phyloP scores from a whole-genome alignment of 2,797 vertebrate genomes.

The Cygnus olor region DNA sequence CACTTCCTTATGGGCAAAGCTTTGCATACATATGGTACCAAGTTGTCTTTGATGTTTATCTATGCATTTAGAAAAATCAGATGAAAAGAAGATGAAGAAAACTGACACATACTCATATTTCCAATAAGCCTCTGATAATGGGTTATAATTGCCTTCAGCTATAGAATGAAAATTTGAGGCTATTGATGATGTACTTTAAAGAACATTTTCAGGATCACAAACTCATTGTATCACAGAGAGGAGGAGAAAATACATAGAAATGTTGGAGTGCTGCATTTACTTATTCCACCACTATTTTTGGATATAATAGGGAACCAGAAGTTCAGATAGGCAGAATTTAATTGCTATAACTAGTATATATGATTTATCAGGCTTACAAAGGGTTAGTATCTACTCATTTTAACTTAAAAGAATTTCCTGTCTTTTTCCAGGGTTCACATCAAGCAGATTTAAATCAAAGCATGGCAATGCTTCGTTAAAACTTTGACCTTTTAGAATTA shows the following conservation, averaged over 20 bases:
- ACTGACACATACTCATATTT: not conserved
- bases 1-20: not conserved
- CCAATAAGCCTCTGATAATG: not conserved
- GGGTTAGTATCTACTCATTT: not conserved
- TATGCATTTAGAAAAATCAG: not conserved
- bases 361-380: not conserved
- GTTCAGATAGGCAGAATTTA: not conserved
- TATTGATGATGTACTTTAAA: not conserved
- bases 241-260: not conserved
- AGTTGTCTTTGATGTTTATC: not conserved
- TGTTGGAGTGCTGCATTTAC: rapidly evolving
- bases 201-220: not conserved
- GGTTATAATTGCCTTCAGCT: not conserved
- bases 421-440: not conserved
- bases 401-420: not conserved
- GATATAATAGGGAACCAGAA: not conserved
- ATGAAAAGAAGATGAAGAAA: not conserved
- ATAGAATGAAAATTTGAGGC: not conserved
- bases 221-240: not conserved
- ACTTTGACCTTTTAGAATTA: not conserved
- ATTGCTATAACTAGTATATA: not conserved
- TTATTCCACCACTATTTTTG: not conserved
- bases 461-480: not conserved
- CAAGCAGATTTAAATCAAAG: not conserved
- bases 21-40: no score